A percentile compares a stretch with the other conserved stretches of the same genome.
These are phyloP conservation scores for Drosophila parabipectinata DNA, from an alignment of 1,140 invertebrate genomes.

Conservation along the genomic window DNA sequence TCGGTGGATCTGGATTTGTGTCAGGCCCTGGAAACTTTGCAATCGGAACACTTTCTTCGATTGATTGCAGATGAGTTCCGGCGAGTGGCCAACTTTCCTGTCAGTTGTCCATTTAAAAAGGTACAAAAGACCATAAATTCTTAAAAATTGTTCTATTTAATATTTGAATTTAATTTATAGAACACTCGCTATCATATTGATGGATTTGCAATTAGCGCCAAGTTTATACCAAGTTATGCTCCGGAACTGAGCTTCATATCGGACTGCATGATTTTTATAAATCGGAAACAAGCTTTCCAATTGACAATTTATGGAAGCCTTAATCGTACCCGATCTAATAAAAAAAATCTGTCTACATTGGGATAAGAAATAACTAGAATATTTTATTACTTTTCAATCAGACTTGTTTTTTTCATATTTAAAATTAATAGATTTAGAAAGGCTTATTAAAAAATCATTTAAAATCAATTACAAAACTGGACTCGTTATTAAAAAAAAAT, in stretches of 20 bases:
- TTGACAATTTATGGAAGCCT: slow-evolving; percentile 24
- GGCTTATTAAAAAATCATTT: not conserved
- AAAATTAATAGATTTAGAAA: no score
- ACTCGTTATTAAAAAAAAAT: not conserved
- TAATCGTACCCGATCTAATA: slow-evolving; percentile 4
- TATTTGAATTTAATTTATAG: slow-evolving; percentile 11
- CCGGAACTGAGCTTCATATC: slow-evolving; percentile 23
- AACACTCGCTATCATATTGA: slow-evolving; percentile 18
- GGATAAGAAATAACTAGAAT: not conserved
- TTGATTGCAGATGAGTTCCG: slow-evolving; percentile 25
- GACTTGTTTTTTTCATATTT: no score
- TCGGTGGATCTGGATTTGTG: slow-evolving; percentile 34
- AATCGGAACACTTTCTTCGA: slow-evolving; percentile 17
- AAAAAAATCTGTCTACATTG: not conserved
- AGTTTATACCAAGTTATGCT: slow-evolving; percentile 32
- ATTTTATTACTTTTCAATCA: not conserved
- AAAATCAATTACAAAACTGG: not conserved
- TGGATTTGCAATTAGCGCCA: slow-evolving; percentile 20
- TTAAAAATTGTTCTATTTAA: not conserved
- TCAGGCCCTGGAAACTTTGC: slow-evolving; percentile 6
- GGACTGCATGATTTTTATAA: slow-evolving; percentile 9
- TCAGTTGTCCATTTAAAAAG: slow-evolving; percentile 41
- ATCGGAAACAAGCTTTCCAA: slow-evolving; percentile 18
- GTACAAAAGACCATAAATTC: not conserved
- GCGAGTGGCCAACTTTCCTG: slow-evolving; percentile 28